Conservation (phyloP, 2,113 vertebrate genomes). For the Thunnus thynnus region DNA sequence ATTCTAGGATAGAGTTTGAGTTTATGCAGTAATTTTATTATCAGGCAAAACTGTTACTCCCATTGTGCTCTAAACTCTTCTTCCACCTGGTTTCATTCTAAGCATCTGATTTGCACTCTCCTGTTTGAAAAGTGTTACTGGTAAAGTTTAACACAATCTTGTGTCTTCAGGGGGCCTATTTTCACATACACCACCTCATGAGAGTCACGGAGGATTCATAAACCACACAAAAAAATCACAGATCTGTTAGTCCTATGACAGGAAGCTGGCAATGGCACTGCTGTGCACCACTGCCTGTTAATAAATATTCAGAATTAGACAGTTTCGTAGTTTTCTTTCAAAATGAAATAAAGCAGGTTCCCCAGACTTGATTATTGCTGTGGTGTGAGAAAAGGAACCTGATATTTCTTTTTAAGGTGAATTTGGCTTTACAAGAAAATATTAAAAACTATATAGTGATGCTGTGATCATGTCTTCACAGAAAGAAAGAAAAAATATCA, state of each 20-base stretch:
- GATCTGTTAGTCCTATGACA: constrained; percentile 34
- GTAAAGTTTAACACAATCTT: constrained; percentile 81
- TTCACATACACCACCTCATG: constrained; percentile 64
- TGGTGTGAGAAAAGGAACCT: background rate
- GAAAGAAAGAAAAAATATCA: no score
- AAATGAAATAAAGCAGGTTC: background rate
- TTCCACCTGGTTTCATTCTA: constrained; percentile 71
- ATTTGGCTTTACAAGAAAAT: background rate
- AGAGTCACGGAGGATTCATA: constrained; percentile 53
- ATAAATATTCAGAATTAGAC: constrained; percentile 24
- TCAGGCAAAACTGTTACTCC: constrained; percentile 81
- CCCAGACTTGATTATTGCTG: background rate
- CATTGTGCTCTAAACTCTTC: constrained; percentile 68
- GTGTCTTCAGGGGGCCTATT: constrained; percentile 65
- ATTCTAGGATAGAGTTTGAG: constrained; percentile 23
- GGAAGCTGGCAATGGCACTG: constrained; percentile 26
- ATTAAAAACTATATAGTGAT: background rate
- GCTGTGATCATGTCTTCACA: no score
- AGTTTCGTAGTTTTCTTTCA: background rate
- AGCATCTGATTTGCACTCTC: constrained; percentile 72
- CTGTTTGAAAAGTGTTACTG: constrained; percentile 73
- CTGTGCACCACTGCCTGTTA: constrained; percentile 17
- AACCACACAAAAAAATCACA: constrained; percentile 42
- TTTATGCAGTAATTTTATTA: constrained; percentile 74
- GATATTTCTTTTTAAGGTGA: constrained; percentile 5